These are phyloP conservation scores for Pristionchus exspectatus DNA, from an alignment of 2,888 invertebrate genomes.

Conservation along the genomic window DNA sequence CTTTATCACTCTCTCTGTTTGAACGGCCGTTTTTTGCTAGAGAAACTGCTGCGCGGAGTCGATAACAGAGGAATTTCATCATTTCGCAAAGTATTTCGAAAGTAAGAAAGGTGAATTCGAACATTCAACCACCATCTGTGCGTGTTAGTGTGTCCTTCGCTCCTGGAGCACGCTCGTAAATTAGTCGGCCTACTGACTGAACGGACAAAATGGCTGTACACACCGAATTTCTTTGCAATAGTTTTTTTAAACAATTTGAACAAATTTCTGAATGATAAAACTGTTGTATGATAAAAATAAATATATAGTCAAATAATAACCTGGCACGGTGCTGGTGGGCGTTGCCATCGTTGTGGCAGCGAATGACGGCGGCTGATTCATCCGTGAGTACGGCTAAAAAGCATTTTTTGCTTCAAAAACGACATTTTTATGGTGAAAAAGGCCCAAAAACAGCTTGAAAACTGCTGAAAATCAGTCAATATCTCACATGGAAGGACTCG, in stretches of 20 bases:
- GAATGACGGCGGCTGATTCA: constrained; percentile 35
- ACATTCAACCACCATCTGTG: constrained; percentile 1
- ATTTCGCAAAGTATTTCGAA: not conserved
- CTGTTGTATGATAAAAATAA: too few species aligned
- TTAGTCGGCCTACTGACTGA: not conserved
- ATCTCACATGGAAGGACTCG: constrained; percentile 40
- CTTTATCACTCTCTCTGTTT: constrained; percentile 39
- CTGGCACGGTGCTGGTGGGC: constrained; percentile 9
- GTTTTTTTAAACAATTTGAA: too few species aligned
- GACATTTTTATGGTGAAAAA: too few species aligned
- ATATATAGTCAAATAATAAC: not conserved
- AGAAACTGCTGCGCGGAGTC: not conserved
- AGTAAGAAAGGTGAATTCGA: not conserved
- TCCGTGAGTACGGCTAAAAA: constrained; percentile 49
- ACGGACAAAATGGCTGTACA: not conserved
- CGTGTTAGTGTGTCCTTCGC: not conserved
- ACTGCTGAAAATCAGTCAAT: too few species aligned
- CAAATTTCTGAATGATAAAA: too few species aligned
- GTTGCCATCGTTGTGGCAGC: constrained; percentile 44
- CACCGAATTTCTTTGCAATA: too few species aligned
- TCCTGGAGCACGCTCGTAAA: constrained; percentile 4
- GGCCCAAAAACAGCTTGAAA: not conserved
- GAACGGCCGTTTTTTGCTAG: constrained; percentile 38
- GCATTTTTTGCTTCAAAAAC: not conserved
- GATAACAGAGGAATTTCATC: not conserved